A percentile compares a stretch with the other conserved stretches of the same genome.
These are phyloP conservation scores for Sphaeridia pumilis DNA, from an alignment of 2,888 invertebrate genomes.

Conservation along the genomic window DNA sequence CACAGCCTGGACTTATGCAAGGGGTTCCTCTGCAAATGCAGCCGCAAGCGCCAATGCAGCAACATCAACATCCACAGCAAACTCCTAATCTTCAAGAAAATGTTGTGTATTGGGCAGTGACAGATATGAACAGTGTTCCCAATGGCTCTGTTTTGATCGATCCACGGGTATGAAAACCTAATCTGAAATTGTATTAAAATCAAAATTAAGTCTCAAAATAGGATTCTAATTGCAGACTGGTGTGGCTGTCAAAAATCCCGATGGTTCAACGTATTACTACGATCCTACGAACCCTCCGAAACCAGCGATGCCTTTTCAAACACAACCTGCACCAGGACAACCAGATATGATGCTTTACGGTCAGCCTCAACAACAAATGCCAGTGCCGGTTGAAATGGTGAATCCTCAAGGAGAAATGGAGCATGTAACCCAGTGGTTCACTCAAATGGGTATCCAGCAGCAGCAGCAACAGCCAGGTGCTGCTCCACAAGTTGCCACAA, in stretches of 20 bases:
- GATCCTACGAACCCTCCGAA: constrained; percentile 58
- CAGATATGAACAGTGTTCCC: constrained; percentile 71
- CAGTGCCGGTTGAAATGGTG: constrained; percentile 6
- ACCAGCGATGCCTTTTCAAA: constrained; percentile 11
- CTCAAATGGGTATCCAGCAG: constrained; percentile 13
- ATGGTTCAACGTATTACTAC: constrained; percentile 64
- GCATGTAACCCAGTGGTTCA: constrained; percentile 15
- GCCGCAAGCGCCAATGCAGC: constrained; percentile 1
- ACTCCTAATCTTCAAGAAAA: constrained; percentile 25
- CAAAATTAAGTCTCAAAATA: background rate
- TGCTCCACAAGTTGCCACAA: background rate
- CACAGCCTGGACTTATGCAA: constrained; percentile 12
- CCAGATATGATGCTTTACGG: constrained; percentile 9
- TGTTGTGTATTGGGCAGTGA: constrained; percentile 72
- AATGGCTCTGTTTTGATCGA: constrained; percentile 79
- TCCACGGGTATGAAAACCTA: constrained; percentile 49
- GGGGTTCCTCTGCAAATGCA: constrained; percentile 16
- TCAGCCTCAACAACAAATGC: constrained; percentile 6
- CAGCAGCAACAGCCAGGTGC: constrained; percentile 2
- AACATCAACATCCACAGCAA: constrained; percentile 10
- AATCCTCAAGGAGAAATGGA: constrained; percentile 12
- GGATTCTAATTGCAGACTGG: constrained; percentile 50
- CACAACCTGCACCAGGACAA: constrained; percentile 6
- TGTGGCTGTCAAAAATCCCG: constrained; percentile 60
- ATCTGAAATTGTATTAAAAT: too few relatives aligned